Percentiles rank a stretch among this genome's conserved stretches.
These are phyloP conservation scores for Enteromius anoplus DNA, from an alignment of 2,797 vertebrate species.

Conservation along the genomic window DNA sequence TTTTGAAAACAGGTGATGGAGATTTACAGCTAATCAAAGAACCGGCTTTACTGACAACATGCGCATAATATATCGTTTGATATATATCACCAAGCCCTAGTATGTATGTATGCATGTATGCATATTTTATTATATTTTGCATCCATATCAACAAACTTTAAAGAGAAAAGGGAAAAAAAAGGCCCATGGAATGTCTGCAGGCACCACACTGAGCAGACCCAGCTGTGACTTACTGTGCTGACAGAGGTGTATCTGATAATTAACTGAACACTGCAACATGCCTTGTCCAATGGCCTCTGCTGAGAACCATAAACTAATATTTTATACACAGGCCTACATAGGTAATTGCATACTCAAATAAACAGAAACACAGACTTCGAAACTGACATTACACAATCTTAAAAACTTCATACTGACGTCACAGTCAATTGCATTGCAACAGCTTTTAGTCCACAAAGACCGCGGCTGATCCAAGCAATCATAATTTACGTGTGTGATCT, in stretches of 20 bases:
- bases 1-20: no score
- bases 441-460: conserved; percentile 18
- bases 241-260: neutral
- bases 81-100: no score
- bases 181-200: neutral
- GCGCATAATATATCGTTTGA: no score
- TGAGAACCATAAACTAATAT: neutral
- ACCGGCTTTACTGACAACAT: no score
- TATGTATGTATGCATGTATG: neutral
- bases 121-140: neutral
- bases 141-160: neutral
- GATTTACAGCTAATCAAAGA: no score
- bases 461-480: conserved; percentile 29
- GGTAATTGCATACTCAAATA: neutral
- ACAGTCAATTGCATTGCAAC: neutral
- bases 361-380: conserved; percentile 25
- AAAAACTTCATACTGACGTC: conserved; percentile 12
- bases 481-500: conserved; percentile 24
- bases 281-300: neutral
- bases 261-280: neutral
- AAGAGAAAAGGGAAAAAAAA: no score
- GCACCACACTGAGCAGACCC: neutral
- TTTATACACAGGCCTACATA: neutral
- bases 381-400: conserved; percentile 31
- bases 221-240: neutral